Conservation (phyloP, 2,888 invertebrate genomes). For the Leucania comma region DNA sequence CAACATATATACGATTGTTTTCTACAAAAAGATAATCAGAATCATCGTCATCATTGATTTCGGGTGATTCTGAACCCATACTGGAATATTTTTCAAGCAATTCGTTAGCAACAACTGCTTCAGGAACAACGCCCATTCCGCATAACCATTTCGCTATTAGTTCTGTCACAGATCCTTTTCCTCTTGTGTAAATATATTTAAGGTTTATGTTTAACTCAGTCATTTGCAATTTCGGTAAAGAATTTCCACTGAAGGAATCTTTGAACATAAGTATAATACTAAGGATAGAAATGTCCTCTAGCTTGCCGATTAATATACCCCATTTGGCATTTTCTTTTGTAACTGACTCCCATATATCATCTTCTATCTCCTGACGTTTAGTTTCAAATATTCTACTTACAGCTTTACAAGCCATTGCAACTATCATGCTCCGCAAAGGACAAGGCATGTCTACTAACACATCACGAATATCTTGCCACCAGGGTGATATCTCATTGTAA, state of each 20-base stretch:
- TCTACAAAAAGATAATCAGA: constrained; percentile 78
- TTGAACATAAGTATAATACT: constrained; percentile 92
- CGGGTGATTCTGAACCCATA: constrained; percentile 60
- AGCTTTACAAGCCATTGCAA: constrained; percentile 95
- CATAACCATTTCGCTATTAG: constrained; percentile 96
- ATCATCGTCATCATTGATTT: constrained; percentile 72
- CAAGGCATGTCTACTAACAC: constrained; percentile 93
- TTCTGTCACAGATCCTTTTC: constrained; percentile 96
- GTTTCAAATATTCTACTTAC: constrained; percentile 91
- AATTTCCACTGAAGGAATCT: constrained; percentile 79
- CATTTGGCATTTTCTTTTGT: constrained; percentile 96
- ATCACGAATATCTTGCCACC: constrained; percentile 96
- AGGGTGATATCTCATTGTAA: constrained; percentile 93
- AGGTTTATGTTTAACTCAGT: constrained; percentile 92
- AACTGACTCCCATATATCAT: constrained; percentile 94
- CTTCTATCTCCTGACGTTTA: constrained; percentile 87
- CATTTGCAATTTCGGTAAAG: constrained; percentile 89
- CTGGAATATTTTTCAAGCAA: constrained; percentile 75
- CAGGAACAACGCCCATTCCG: constrained; percentile 93
- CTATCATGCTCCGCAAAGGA: constrained; percentile 94
- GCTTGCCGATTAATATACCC: constrained; percentile 96
- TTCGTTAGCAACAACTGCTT: constrained; percentile 90
- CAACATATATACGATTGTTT: constrained; percentile 79
- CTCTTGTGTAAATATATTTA: constrained; percentile 92
- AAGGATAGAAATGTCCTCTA: constrained; percentile 96